phyloP scores from a whole-genome alignment of 2,113 vertebrate species.

The Urocynchramus pylzowi region DNA sequence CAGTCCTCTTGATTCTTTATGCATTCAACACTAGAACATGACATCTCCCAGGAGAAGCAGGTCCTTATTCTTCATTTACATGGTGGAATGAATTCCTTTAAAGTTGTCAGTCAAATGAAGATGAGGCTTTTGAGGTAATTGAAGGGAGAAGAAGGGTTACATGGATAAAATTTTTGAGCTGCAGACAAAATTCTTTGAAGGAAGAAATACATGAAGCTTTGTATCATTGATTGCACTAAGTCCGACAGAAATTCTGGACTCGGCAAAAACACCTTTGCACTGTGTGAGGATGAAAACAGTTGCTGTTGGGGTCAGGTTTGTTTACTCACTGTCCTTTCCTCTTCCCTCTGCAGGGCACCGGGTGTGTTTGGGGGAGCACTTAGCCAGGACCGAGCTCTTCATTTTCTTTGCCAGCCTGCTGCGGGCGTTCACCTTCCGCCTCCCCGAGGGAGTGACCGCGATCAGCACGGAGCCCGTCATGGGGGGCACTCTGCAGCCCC shows the following conservation, averaged over 20 bases:
- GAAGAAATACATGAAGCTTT: not conserved
- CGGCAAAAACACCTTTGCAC: not conserved
- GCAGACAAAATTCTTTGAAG: not conserved
- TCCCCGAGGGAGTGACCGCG: not conserved
- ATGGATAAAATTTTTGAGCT: not conserved
- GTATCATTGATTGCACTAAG: not conserved
- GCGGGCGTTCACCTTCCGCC: not conserved
- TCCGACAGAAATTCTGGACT: not conserved
- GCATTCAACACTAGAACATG: not conserved
- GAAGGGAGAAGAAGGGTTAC: not conserved
- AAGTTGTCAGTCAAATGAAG: not conserved
- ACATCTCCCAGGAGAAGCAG: not conserved
- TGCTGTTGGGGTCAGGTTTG: not conserved
- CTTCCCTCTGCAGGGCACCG: conserved; percentile 27
- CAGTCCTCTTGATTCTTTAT: not conserved
- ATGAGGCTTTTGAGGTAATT: not conserved
- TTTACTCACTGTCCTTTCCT: not conserved
- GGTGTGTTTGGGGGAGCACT: conserved; percentile 46
- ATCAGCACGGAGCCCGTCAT: not conserved
- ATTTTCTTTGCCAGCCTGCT: conserved; percentile 56
- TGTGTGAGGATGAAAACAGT: not conserved
- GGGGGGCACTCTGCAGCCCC: conserved; percentile 1
- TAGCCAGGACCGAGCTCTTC: conserved; percentile 44
- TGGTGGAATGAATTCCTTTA: not conserved
- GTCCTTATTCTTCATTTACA: not conserved